Conservation (phyloP, 2,888 invertebrate species). For the Nemoura dubitans region DNA sequence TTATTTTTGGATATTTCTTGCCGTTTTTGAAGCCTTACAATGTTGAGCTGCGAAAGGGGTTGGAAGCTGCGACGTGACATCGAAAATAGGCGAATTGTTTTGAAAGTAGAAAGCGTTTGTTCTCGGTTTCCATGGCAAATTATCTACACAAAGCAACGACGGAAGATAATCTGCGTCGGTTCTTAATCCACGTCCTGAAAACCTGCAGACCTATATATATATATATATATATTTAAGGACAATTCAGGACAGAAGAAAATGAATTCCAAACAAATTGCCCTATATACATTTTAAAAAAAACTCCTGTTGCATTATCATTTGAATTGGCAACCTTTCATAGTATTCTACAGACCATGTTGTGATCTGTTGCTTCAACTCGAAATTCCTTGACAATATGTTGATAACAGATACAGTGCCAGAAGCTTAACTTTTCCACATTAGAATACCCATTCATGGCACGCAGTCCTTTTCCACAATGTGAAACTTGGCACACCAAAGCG, state of each 20-base stretch:
- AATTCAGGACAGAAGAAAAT: background rate
- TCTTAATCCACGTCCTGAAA: too few relatives aligned
- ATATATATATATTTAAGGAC: background rate
- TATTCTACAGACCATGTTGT: background rate
- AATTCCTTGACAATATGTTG: too few relatives aligned
- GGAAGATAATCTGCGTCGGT: too few relatives aligned
- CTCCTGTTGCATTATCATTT: background rate
- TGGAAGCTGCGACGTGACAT: too few relatives aligned
- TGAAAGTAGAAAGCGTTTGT: too few relatives aligned
- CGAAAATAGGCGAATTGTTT: too few relatives aligned
- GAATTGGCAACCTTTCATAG: background rate
- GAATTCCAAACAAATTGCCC: background rate
- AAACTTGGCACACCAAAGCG: background rate
- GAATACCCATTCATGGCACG: background rate
- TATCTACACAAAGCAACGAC: too few relatives aligned
- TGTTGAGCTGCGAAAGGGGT: too few relatives aligned
- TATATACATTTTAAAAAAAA: background rate
- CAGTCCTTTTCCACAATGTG: background rate
- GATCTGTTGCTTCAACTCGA: background rate
- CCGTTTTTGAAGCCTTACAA: too few relatives aligned
- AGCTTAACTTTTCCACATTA: background rate
- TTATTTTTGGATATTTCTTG: too few relatives aligned
- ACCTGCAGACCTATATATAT: too few relatives aligned
- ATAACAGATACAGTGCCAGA: background rate
- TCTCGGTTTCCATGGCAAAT: too few relatives aligned